Evolutionary conservation across 1,140 invertebrate genomes (phyloP).

Genomic region (Luehdorfia chinensis): DNA sequence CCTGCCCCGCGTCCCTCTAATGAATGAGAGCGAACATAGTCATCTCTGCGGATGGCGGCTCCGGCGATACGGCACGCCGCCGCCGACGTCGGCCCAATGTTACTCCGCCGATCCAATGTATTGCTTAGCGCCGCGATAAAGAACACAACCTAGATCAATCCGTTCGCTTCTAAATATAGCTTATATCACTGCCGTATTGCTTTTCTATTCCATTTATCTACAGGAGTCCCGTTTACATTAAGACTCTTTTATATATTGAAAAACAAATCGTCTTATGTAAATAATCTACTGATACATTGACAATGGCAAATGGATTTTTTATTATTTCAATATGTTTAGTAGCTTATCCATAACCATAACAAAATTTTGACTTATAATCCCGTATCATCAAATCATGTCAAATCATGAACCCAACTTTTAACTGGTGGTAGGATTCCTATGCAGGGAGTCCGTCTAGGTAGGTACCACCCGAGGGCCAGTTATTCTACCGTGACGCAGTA

Average conservation of each 20-base stretch:
- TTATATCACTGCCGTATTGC: slow-evolving; percentile 21
- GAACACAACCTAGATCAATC: slow-evolving; percentile 45
- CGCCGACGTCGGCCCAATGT: slow-evolving; percentile 17
- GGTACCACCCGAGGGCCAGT: too few relatives aligned
- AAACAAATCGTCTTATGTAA: slow-evolving; percentile 3
- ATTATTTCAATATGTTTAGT: too few relatives aligned
- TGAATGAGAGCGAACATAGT: slow-evolving; percentile 74
- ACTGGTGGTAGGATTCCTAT: too few relatives aligned
- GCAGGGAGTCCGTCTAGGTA: too few relatives aligned
- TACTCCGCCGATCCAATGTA: slow-evolving; percentile 43
- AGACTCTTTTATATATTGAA: slow-evolving; percentile 7
- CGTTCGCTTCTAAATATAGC: slow-evolving; percentile 26
- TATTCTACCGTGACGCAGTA: too few relatives aligned
- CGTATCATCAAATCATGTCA: too few relatives aligned
- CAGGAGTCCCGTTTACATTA: slow-evolving; percentile 11
- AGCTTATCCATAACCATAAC: too few relatives aligned
- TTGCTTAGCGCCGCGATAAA: slow-evolving; percentile 46
- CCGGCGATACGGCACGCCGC: slow-evolving; percentile 50
- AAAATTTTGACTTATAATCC: too few relatives aligned
- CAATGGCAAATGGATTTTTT: too few relatives aligned
- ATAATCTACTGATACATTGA: too few relatives aligned
- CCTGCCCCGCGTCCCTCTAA: slow-evolving; percentile 45
- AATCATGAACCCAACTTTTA: too few relatives aligned
- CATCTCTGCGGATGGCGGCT: slow-evolving; percentile 70
- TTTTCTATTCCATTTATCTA: slow-evolving; percentile 15